Evolutionary conservation across 2,888 invertebrate species (phyloP), one percentile per base, ranked within the genome.

Genomic region (Drosophila paranaensis): DNA sequence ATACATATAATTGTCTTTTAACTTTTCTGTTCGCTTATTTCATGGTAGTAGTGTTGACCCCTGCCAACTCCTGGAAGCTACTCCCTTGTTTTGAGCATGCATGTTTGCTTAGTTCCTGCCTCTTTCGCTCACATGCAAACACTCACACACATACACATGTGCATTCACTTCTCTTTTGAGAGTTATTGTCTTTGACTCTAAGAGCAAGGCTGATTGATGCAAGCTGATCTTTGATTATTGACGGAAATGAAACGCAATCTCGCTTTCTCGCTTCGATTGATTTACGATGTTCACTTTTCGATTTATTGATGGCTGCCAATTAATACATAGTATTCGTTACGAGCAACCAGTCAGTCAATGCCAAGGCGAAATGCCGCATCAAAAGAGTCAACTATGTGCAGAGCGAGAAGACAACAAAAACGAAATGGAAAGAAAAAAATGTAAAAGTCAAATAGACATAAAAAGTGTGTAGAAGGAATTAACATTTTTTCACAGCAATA

Each of bases 401-500:
- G 69, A 42, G 63, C 50, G 61, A 71, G 61, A 71, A 66, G 66
- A 55, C 68, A 69, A 40, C 39, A 54, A 40, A 39, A 54, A 51
- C 35, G 20, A 51, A 16, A 33, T 48, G 48, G 30, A 16, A 25
- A 14, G 20, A 37, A 35, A 35, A 65, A 85, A 79, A 85, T 77
- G 71, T 85, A 75, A 85, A 79, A 86, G 83, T 75, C 75, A 68
- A 88, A 88, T 61, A 48, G n/a, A 20, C 60, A 77, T 79, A 89
- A 84, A 50, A 84, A 72, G 66, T 72, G 85, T 89, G 89, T 78
- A 77, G 75, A 71, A 71, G 81, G 90, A 88, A 86, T 88, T 80
- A 89, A 86, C 78, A 88, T 80, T 79, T 89, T 86, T 88, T 90
- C 89, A 88, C 88, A 90, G 90, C 77, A 82, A 88, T 88, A 90